Percentiles rank a stretch among this genome's conserved stretches.
phyloP scores from a whole-genome alignment of 2,113 vertebrate genomes.

The Hemicordylus capensis region DNA sequence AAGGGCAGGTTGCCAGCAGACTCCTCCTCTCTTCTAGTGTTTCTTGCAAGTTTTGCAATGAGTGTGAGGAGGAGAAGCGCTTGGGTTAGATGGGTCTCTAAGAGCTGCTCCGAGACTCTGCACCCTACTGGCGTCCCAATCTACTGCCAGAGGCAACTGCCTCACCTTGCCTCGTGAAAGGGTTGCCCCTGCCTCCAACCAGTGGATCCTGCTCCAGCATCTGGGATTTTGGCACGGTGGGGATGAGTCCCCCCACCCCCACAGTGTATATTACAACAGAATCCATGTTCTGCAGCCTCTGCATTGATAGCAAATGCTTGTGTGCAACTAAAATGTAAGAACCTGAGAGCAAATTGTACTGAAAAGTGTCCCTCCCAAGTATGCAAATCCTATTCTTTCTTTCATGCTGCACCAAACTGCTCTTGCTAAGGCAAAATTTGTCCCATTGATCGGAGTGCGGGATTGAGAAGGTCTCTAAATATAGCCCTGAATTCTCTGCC shows the following conservation, averaged over 20 bases:
- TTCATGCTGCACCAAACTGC: background rate
- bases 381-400: background rate
- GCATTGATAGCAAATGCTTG: background rate
- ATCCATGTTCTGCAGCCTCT: background rate
- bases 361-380: background rate
- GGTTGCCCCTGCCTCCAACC: too few species aligned
- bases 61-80: too few species aligned
- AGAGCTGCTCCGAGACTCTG: too few species aligned
- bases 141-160: too few species aligned
- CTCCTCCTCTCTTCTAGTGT: too few species aligned
- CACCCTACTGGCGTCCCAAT: too few species aligned
- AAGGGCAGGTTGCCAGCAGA: too few species aligned
- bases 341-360: background rate
- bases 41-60: too few species aligned
- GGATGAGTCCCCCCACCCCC: background rate
- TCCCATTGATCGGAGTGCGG: rapidly evolving
- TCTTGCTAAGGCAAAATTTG: rapidly evolving
- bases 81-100: too few species aligned
- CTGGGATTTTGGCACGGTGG: background rate
- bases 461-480: rapidly evolving
- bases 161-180: too few species aligned
- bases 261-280: background rate
- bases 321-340: background rate
- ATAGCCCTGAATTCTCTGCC: background rate
- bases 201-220: rapidly evolving